A percentile compares a stretch with the other conserved stretches of the same genome.
These are phyloP conservation scores for Pelmatolapia mariae DNA, from an alignment of 2,113 vertebrate species.

Conservation along the genomic window DNA sequence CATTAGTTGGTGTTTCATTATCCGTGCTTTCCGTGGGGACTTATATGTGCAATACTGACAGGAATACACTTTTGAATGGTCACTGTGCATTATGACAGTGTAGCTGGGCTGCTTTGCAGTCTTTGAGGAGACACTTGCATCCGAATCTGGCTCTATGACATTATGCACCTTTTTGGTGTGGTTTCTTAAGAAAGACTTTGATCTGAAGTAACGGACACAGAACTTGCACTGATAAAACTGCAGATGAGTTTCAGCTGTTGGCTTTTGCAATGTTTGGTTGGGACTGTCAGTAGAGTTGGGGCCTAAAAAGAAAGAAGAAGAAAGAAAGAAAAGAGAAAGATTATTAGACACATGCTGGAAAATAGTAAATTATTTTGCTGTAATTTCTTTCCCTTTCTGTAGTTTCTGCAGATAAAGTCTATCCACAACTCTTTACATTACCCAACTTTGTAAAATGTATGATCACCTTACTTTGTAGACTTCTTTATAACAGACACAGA, in stretches of 20 bases:
- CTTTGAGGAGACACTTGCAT: slow-evolving; percentile 71
- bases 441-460: not conserved
- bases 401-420: not conserved
- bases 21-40: slow-evolving; percentile 87
- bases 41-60: slow-evolving; percentile 97
- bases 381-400: not conserved
- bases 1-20: slow-evolving; percentile 94
- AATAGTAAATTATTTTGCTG: not conserved
- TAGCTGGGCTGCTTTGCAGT: slow-evolving; percentile 74
- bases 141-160: slow-evolving; percentile 62
- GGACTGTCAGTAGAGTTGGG: slow-evolving; percentile 79
- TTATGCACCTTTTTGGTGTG: slow-evolving; percentile 93
- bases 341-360: not conserved
- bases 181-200: slow-evolving; percentile 92
- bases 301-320: slow-evolving; percentile 70
- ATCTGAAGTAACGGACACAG: slow-evolving; percentile 97
- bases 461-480: not conserved
- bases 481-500: not conserved
- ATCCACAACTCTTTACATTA: not conserved
- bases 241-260: slow-evolving; percentile 76
- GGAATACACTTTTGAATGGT: slow-evolving; percentile 88
- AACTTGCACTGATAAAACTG: slow-evolving; percentile 98
- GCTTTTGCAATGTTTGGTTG: slow-evolving; percentile 79
- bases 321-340: not conserved
- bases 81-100: slow-evolving; percentile 81